Evolutionary conservation across 2,888 invertebrate species (phyloP), one percentile per base, ranked within the genome.

Genomic region (Drosophila incognita): DNA sequence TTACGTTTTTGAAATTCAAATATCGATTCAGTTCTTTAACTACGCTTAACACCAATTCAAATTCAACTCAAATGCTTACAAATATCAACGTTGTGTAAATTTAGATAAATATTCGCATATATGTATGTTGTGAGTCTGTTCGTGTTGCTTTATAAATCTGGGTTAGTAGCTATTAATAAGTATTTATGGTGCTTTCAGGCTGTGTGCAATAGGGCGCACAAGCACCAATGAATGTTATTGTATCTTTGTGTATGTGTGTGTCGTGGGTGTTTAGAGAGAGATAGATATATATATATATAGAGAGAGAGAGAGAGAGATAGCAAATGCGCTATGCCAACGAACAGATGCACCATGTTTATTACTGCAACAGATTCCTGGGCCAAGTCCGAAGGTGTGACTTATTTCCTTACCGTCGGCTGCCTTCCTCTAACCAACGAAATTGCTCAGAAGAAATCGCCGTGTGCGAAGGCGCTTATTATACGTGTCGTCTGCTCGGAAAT

Each of bases 401-500:
- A 7, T 15, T 21, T 21, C 7, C 21, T 15, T 46, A 21, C 46
- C 24, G 24, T 3, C 46, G 24, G 24, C 46, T 24, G 24, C 21
- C 24, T 4, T 46, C 15, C 15, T 24, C 24, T 52, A 4, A 54
- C 2, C 36, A 35, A 8, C n/a, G 3, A 36, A 11, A 42, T n/a
- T 4, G 38, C 27, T 60, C 87, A 84, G 31, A 61, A 42, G 65
- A 92, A 73, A 66, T 76, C 68, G 63, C 48, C 81, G 11, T 92
- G 89, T 18, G 93, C 93, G 83, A 94, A 94, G 51, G 94, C 94
- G 79, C 94, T 92, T 65, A 95, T 94, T 54, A 95, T 73, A 76
- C 90, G 91, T 38, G 94, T 93, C 68, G 94, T 93, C 64, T 94
- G 91, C 42, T 92, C 93, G 79, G 94, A 93, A 76, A 94, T 92